phyloP scores from a whole-genome alignment of 2,888 invertebrate species.

The Patella ulyssiponensis region DNA sequence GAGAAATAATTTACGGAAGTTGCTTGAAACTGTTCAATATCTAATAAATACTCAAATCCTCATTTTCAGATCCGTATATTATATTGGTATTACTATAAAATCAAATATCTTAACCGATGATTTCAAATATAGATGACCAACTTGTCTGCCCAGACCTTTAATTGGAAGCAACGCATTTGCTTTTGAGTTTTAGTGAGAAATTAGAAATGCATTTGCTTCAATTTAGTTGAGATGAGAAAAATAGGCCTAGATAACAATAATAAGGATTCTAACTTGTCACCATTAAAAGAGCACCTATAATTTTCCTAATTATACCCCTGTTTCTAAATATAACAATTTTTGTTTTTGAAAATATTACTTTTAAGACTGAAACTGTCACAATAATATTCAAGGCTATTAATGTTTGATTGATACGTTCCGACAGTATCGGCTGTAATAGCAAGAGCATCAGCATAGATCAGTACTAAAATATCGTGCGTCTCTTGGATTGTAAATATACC shows the following conservation, averaged over 20 bases:
- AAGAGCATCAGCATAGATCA: neutral
- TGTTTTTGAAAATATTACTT: neutral
- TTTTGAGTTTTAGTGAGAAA: conserved; percentile 18
- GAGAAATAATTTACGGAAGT: neutral
- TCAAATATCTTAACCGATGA: neutral
- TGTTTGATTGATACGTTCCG: neutral
- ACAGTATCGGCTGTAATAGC: neutral
- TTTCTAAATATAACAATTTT: neutral
- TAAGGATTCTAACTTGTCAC: neutral
- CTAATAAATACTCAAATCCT: neutral
- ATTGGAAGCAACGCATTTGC: neutral
- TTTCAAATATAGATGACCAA: neutral
- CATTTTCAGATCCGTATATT: neutral
- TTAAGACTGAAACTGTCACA: conserved; percentile 16
- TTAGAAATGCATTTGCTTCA: neutral
- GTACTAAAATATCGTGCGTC: neutral
- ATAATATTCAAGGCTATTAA: neutral
- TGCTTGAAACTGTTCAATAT: neutral
- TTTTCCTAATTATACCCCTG: neutral
- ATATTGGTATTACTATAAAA: neutral
- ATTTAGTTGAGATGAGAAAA: conserved; percentile 12
- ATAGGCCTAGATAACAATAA: conserved; percentile 11
- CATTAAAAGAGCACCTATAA: neutral
- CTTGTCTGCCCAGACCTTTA: neutral
- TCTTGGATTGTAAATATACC: neutral